Evolutionary conservation across 2,797 vertebrate genomes (phyloP).

Genomic region (Ptychadena robeensis): DNA sequence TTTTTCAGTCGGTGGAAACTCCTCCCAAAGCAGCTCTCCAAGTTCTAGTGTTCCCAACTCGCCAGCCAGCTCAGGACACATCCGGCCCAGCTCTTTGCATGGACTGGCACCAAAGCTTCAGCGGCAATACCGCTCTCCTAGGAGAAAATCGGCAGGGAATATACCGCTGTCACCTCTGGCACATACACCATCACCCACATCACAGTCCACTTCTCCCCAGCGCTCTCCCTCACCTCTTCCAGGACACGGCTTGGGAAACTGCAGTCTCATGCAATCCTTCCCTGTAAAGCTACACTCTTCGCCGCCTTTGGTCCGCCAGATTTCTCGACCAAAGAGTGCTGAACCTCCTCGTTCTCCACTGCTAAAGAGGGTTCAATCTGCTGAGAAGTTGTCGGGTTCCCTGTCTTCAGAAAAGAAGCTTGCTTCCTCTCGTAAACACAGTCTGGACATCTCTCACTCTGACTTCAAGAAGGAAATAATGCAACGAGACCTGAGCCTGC

Average conservation of each 20-base stretch:
- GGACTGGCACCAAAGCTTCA: conserved; percentile 95
- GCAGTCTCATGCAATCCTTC: conserved; percentile 81
- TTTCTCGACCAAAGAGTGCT: conserved; percentile 91
- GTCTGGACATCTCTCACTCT: conserved; percentile 87
- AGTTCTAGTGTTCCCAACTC: conserved; percentile 96
- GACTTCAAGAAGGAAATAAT: conserved; percentile 95
- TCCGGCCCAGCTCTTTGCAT: conserved; percentile 92
- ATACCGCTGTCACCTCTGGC: conserved; percentile 95
- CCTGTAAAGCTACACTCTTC: conserved; percentile 92
- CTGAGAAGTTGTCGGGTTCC: conserved; percentile 88
- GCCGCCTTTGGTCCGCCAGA: conserved; percentile 88
- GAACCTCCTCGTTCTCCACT: conserved; percentile 93
- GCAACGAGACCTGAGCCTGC: conserved; percentile 85
- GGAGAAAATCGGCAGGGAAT: conserved; percentile 94
- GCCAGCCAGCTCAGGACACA: conserved; percentile 92
- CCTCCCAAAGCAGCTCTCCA: conserved; percentile 96
- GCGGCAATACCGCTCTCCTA: conserved; percentile 91
- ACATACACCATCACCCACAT: conserved; percentile 93
- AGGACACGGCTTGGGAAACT: conserved; percentile 77
- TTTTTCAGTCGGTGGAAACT: conserved; percentile 86
- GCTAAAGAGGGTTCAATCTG: conserved; percentile 93
- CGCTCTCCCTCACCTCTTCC: conserved; percentile 91
- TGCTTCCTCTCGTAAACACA: conserved; percentile 83
- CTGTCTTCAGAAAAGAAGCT: conserved; percentile 86
- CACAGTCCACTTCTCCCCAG: conserved; percentile 89